Conservation (phyloP, 2,888 invertebrate genomes). For the Parapristionchus giblindavisi region DNA sequence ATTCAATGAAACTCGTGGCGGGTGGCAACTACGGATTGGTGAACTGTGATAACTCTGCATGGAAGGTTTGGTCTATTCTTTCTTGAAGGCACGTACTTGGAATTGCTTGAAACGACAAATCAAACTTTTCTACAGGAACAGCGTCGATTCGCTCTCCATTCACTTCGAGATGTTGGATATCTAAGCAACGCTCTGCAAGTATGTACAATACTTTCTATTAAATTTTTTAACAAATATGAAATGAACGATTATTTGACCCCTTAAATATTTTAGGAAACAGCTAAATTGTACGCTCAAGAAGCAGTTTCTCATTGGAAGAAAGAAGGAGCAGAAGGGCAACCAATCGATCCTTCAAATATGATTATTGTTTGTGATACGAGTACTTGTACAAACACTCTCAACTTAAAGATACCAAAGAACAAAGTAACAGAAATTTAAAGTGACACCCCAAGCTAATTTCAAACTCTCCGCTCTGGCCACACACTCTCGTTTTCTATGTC, state of each 20-base stretch:
- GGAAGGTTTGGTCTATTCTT: slow-evolving; percentile 21
- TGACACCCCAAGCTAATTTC: no score
- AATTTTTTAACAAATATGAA: background rate
- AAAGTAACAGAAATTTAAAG: no score
- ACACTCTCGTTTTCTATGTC: no score
- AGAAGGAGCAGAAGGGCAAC: background rate
- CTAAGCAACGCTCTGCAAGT: background rate
- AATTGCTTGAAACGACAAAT: no score
- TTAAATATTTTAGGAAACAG: background rate
- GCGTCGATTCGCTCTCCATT: slow-evolving; percentile 15
- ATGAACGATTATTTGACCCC: background rate
- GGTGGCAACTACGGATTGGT: slow-evolving; percentile 3
- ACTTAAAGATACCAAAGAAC: no score
- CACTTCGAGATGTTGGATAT: slow-evolving; percentile 4
- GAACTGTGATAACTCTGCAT: background rate
- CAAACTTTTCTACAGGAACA: slow-evolving; percentile 11
- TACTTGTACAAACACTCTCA: no score
- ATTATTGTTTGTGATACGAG: background rate
- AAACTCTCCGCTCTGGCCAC: no score
- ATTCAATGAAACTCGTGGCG: background rate
- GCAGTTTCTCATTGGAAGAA: slow-evolving; percentile 12
- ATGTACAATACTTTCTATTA: background rate
- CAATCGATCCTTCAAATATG: background rate
- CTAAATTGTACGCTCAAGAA: slow-evolving; percentile 17
- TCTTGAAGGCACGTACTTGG: no score